Evolutionary conservation across 2,113 vertebrate genomes (phyloP), one percentile per base, ranked within the genome.

Genomic region (Pardalotus punctatus): DNA sequence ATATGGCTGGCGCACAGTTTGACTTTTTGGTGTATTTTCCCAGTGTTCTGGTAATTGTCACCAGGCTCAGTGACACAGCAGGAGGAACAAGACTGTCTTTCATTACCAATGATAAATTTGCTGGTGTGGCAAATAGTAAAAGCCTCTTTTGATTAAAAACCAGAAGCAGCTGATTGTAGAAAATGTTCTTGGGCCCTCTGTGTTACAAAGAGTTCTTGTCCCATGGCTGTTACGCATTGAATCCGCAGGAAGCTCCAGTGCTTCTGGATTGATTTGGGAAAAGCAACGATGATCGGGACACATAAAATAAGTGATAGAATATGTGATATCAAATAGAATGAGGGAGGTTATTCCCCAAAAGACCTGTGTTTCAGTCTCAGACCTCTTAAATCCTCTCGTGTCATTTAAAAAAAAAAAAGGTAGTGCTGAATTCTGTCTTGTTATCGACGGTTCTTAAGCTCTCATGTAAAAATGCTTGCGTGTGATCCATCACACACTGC

Each of bases 381-480:
- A 24, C 28, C 45, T 82, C 48, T 57, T 29, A 35, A 47, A 56
- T 31, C 36, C 35, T 71, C 16, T 38, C 2, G 22, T 43, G 66
- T 64, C 18, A 36, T 61, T 64, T 4, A 1, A 6, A 42, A 14
- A 28, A 45, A n/a, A 4, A 5, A 20, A 18, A 0, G 1, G 11
- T 16, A 24, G 29, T 45, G 53, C 78, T 57, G 65, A n/a, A 36
- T 69, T 72, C 35, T 73, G 54, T 18, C 24, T 50, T 53, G 33
- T 35, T 84, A 47, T 45, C 33, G 16, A 12, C 1, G 2, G 1
- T 27, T 47, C 64, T 45, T 24, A 33, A 50, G 27, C 64, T 67
- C 36, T 85, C 12, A 1, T 31, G 74, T 23, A 2, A 20, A 64
- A 62, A 9, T 22, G 38, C 72, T 31, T 0, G 0, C 0, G 0